Evolutionary conservation across 2,888 invertebrate species (phyloP).

Genomic region (Diarsia mendica): DNA sequence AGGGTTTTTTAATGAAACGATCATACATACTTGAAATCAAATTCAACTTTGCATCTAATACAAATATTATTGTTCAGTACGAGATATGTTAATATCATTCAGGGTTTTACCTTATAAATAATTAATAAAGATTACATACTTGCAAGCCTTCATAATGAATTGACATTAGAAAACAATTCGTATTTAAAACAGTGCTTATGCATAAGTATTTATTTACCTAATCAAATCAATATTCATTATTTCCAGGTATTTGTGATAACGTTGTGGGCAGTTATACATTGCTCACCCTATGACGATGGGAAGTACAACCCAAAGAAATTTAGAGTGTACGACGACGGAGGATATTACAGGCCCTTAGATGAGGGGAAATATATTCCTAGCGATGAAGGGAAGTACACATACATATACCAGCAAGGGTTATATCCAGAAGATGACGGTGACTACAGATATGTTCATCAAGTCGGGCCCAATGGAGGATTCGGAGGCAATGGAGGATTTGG

Average conservation of each 20-base stretch:
- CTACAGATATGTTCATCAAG: constrained; percentile 87
- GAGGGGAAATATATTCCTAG: constrained; percentile 90
- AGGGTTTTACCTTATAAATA: constrained; percentile 24
- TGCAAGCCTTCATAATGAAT: constrained; percentile 24
- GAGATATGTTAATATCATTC: constrained; percentile 14
- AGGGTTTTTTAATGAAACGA: neutral
- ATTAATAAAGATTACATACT: constrained; percentile 23
- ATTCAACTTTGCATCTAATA: neutral
- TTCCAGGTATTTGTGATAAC: constrained; percentile 79
- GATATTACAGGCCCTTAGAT: constrained; percentile 82
- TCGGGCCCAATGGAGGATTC: constrained; percentile 77
- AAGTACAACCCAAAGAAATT: constrained; percentile 82
- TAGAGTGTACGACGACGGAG: constrained; percentile 81
- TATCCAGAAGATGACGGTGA: constrained; percentile 84
- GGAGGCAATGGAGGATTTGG: constrained; percentile 74
- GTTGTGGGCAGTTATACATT: constrained; percentile 72
- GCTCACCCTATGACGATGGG: constrained; percentile 79
- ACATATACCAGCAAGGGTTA: constrained; percentile 81
- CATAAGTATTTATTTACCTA: constrained; percentile 15
- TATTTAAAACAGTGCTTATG: constrained; percentile 29
- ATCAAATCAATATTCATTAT: constrained; percentile 32
- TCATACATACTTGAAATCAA: constrained; percentile 6
- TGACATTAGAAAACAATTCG: constrained; percentile 29
- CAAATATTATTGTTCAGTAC: constrained; percentile 19
- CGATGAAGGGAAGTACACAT: constrained; percentile 89